A percentile compares a stretch with the other conserved stretches of the same genome.
Evolutionary conservation across 2,888 invertebrate genomes (phyloP).

Genomic region (Portevinia maculata): DNA sequence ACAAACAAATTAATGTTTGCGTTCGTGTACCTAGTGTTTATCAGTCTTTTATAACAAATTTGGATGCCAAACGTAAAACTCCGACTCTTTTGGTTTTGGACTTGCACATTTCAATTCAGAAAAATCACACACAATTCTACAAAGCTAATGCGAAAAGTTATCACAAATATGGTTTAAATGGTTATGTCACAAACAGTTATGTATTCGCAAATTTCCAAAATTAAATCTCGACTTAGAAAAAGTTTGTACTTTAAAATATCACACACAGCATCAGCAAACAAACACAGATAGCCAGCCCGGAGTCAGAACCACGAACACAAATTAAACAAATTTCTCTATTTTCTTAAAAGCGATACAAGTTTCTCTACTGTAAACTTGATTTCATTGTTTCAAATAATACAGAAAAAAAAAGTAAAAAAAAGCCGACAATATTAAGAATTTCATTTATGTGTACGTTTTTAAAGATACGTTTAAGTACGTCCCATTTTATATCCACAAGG

Average conservation of each 20-base stretch:
- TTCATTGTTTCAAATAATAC: background rate
- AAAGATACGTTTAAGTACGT: conserved; percentile 1
- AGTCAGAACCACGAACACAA: background rate
- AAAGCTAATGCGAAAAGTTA: too few species aligned
- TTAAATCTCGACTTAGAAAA: background rate
- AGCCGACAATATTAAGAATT: conserved; percentile 1
- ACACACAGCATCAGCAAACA: background rate
- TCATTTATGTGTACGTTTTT: background rate
- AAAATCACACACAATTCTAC: too few species aligned
- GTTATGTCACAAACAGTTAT: conserved; percentile 11
- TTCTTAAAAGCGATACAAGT: too few species aligned
- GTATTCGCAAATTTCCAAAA: background rate
- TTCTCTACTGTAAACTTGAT: background rate
- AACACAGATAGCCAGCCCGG: background rate
- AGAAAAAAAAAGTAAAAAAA: conserved; percentile 5
- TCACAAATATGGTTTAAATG: background rate
- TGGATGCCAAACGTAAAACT: too few species aligned
- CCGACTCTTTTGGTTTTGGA: too few species aligned
- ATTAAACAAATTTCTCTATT: background rate
- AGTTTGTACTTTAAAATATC: background rate
- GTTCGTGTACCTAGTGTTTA: too few species aligned
- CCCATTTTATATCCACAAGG: conserved; percentile 14
- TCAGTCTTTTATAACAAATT: too few species aligned
- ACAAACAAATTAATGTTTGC: too few species aligned
- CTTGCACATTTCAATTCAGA: too few species aligned